phyloP scores from a whole-genome alignment of 2,797 vertebrate species.

The Esox lucius region DNA sequence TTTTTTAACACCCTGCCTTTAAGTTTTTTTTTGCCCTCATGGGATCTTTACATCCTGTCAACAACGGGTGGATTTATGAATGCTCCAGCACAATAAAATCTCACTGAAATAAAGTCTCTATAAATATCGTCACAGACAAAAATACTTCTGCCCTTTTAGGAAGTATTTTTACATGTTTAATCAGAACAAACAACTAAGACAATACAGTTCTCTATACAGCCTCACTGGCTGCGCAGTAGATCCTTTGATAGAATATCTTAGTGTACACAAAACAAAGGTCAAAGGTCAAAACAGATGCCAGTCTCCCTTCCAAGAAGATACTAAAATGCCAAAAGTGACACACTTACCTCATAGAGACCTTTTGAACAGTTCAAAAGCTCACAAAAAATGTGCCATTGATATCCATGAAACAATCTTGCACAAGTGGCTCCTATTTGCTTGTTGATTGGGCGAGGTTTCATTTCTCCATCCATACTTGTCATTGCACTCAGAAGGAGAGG shows the following conservation, averaged over 20 bases:
- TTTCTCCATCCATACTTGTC: constrained; percentile 57
- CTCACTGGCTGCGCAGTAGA: neutral
- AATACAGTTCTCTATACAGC: too few relatives aligned
- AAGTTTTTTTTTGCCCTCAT: constrained; percentile 34
- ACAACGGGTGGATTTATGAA: constrained; percentile 65
- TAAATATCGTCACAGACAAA: constrained; percentile 50
- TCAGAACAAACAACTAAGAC: constrained; percentile 59
- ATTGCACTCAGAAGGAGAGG: constrained; percentile 25
- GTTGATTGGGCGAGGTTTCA: constrained; percentile 57
- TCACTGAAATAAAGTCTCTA: constrained; percentile 56
- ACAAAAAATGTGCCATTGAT: constrained; percentile 67
- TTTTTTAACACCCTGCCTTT: constrained; percentile 29
- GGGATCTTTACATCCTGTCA: constrained; percentile 66
- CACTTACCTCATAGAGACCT: constrained; percentile 54
- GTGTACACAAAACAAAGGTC: neutral
- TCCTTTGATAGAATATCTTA: neutral
- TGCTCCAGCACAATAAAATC: constrained; percentile 59
- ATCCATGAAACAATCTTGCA: constrained; percentile 64
- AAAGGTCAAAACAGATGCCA: constrained; percentile 48
- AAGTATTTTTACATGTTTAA: constrained; percentile 56
- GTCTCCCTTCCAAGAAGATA: constrained; percentile 27
- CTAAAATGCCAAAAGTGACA: constrained; percentile 50
- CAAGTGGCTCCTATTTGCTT: constrained; percentile 61
- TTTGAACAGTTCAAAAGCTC: constrained; percentile 57
- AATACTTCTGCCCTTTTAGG: constrained; percentile 58